Conservation (phyloP, 1,140 invertebrate genomes). For the Anagrus nilaparvatae region DNA sequence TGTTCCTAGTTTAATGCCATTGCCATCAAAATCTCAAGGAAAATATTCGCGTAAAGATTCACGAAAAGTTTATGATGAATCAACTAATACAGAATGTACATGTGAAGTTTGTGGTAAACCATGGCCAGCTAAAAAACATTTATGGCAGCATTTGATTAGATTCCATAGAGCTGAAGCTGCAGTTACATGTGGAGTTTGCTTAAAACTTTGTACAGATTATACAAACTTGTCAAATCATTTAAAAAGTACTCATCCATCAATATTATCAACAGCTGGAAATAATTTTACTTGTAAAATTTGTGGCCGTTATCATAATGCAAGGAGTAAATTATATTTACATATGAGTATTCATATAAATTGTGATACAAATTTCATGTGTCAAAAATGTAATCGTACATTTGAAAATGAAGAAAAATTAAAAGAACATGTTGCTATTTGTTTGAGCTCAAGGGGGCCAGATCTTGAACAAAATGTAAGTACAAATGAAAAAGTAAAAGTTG, state of each 20-base stretch:
- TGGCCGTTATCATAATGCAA: conserved; percentile 50
- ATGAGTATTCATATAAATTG: conserved; percentile 49
- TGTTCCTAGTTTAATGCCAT: conserved; percentile 36
- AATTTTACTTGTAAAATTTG: conserved; percentile 52
- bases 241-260: conserved; percentile 40
- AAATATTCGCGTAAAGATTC: conserved; percentile 40
- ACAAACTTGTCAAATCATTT: conserved; percentile 44
- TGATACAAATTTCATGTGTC: conserved; percentile 31
- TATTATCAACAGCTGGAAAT: conserved; percentile 45
- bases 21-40: conserved; percentile 1
- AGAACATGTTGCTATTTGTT: conserved; percentile 30
- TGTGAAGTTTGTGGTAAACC: conserved; percentile 52
- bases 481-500: conserved; percentile 16
- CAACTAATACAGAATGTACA: conserved; percentile 38
- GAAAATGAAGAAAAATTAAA: conserved; percentile 29
- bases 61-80: conserved; percentile 39
- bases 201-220: conserved; percentile 46
- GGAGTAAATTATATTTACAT: conserved; percentile 47
- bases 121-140: conserved; percentile 51
- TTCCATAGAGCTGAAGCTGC: conserved; percentile 48
- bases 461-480: conserved; percentile 16
- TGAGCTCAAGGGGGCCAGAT: conserved; percentile 16
- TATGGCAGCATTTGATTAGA: conserved; percentile 53
- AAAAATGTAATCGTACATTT: conserved; percentile 32
- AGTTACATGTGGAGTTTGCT: conserved; percentile 50